Evolutionary conservation across 2,797 vertebrate genomes (phyloP).

Genomic region (Crypturellus tataupa): DNA sequence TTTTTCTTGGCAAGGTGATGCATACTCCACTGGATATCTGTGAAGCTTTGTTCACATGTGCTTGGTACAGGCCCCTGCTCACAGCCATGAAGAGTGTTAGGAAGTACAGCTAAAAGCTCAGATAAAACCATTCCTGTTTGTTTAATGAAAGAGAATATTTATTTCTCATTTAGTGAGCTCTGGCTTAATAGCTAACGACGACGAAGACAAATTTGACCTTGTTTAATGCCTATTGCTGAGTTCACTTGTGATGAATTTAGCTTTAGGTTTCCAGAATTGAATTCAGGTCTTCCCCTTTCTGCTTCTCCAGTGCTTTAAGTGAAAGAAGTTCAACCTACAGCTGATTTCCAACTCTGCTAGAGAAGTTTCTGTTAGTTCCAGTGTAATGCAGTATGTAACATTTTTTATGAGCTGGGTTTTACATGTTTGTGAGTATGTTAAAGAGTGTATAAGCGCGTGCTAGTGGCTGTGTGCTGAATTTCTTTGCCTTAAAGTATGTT

Average conservation of each 20-base stretch:
- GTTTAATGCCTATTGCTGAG: background rate
- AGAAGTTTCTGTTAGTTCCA: background rate
- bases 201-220: background rate
- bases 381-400: background rate
- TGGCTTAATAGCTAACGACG: background rate
- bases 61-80: background rate
- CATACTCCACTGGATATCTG: background rate
- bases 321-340: background rate
- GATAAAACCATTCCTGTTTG: background rate
- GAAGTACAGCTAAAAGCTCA: background rate
- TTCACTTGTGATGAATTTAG: background rate
- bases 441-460: background rate
- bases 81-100: background rate
- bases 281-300: background rate
- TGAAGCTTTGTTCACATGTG: rapidly evolving
- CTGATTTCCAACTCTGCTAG: background rate
- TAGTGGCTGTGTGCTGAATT: background rate
- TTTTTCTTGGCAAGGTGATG: background rate
- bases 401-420: background rate
- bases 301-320: background rate
- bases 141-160: background rate
- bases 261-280: background rate
- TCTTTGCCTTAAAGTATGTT: background rate
- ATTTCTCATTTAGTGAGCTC: background rate
- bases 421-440: background rate